Conservation (phyloP, 2,888 invertebrate species). For the Nomada ferruginata region DNA sequence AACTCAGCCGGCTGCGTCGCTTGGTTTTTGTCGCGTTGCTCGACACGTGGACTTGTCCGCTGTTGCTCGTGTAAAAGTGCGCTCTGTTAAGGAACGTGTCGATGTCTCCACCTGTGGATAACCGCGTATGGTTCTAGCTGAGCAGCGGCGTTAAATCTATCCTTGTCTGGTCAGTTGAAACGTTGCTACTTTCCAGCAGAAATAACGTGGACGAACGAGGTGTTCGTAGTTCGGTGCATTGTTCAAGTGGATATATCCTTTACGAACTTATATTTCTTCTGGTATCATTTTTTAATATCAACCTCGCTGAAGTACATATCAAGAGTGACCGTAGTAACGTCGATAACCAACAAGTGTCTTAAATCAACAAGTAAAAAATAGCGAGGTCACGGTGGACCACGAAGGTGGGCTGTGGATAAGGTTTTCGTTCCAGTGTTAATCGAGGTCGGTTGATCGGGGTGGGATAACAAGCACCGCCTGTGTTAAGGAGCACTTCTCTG, state of each 20-base stretch:
- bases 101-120: constrained; percentile 54
- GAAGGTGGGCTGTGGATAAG: constrained; percentile 38
- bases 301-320: constrained; percentile 19
- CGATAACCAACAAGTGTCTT: constrained; percentile 73
- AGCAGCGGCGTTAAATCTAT: no score
- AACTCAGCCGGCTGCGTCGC: neutral
- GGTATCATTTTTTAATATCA: neutral
- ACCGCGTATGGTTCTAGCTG: constrained; percentile 7
- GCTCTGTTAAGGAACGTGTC: neutral
- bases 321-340: constrained; percentile 46
- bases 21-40: constrained; percentile 26
- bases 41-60: constrained; percentile 42
- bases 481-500: constrained; percentile 38
- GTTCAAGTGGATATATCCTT: no score
- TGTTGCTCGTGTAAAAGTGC: constrained; percentile 46
- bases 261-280: no score
- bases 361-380: constrained; percentile 72
- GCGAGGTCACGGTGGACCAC: constrained; percentile 58
- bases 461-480: constrained; percentile 20
- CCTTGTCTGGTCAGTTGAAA: neutral
- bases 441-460: constrained; percentile 44
- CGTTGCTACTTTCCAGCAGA: no score
- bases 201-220: no score
- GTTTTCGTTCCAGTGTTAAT: constrained; percentile 57
- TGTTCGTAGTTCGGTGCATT: no score